phyloP scores from a whole-genome alignment of 2,797 vertebrate genomes.

The Numenius phaeopus region DNA sequence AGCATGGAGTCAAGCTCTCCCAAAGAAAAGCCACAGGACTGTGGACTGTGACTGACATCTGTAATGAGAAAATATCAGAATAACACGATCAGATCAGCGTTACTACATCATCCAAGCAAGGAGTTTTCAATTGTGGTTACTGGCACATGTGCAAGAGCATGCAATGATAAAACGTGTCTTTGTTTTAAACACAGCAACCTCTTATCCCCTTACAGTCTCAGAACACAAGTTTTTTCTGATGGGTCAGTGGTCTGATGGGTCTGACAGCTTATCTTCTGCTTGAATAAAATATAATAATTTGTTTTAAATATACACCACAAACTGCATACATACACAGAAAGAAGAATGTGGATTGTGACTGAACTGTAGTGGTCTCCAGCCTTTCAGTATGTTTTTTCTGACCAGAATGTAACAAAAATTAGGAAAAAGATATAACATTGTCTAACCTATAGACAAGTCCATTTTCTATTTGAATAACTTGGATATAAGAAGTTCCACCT shows the following conservation, averaged over 20 bases:
- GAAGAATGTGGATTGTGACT: not conserved
- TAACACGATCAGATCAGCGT: not conserved
- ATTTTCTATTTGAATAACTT: not conserved
- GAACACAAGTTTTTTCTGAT: not conserved
- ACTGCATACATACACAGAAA: not conserved
- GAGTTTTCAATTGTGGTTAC: not conserved
- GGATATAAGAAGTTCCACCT: no score
- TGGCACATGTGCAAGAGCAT: not conserved
- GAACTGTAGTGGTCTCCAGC: not conserved
- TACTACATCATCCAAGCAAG: not conserved
- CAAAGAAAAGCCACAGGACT: not conserved
- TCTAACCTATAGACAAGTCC: not conserved
- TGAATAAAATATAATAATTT: not conserved
- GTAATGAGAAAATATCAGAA: not conserved
- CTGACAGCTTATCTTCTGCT: not conserved
- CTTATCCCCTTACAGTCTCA: not conserved
- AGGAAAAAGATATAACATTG: not conserved
- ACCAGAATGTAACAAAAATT: not conserved
- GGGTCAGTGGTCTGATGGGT: not conserved
- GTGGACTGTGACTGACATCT: not conserved
- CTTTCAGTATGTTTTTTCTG: not conserved
- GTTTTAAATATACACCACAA: not conserved
- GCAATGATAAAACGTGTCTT: not conserved
- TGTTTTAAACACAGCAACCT: conserved; percentile 5
- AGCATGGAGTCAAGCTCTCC: not conserved